A percentile compares a stretch with the other conserved stretches of the same genome.
Evolutionary conservation across 2,797 vertebrate genomes (phyloP).

Genomic region (Ciconia nigra): DNA sequence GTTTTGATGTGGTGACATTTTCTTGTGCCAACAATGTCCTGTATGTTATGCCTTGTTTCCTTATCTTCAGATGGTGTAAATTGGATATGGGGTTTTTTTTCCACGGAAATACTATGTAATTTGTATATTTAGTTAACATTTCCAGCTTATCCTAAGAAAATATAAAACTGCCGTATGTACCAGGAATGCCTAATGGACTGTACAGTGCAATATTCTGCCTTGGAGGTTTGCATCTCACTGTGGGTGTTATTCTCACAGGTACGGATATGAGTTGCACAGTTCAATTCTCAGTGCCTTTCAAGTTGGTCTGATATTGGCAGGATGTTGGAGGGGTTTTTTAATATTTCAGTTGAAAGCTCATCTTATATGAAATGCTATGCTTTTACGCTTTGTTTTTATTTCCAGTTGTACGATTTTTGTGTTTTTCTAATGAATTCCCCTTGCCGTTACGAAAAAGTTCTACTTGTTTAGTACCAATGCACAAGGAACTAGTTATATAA

Average conservation of each 20-base stretch:
- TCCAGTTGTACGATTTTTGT: not conserved
- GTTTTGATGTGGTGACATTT: not conserved
- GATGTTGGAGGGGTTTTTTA: not conserved
- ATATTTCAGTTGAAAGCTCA: not conserved
- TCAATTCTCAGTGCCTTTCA: conserved; percentile 43
- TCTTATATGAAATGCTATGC: not conserved
- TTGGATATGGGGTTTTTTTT: not conserved
- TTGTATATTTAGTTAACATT: conserved; percentile 35
- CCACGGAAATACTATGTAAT: not conserved
- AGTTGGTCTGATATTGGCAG: not conserved
- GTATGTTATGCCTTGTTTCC: conserved; percentile 4
- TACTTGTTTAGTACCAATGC: not conserved
- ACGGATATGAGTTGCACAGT: conserved; percentile 5
- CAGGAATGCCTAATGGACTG: conserved; percentile 10
- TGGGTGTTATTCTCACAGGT: not conserved
- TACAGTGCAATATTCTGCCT: conserved; percentile 25
- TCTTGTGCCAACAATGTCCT: conserved; percentile 3
- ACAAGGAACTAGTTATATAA: not conserved
- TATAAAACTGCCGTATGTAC: not conserved
- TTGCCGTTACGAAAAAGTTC: not conserved
- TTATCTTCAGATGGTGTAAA: not conserved
- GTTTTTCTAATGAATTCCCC: not conserved
- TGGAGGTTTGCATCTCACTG: not conserved
- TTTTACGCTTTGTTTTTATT: conserved; percentile 10
- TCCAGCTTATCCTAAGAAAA: conserved; percentile 17